Base-by-base conservation (phyloP, 2,888 invertebrate species). In the Eueremaeus valkanovi region DNA sequence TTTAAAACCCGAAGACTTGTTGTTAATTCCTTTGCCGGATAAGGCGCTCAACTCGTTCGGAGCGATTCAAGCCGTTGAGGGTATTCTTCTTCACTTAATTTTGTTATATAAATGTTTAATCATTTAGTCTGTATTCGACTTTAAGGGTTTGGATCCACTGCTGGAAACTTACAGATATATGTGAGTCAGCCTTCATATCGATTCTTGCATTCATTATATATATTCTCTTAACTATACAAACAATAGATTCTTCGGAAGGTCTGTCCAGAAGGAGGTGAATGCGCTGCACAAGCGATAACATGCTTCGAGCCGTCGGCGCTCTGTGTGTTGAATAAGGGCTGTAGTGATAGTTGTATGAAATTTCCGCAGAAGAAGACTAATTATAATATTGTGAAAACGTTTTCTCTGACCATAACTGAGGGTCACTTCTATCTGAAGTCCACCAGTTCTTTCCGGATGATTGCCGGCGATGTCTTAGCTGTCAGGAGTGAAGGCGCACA, bases 1-100 rank as follows among this genome's bases (percentile, higher is more conserved):
- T 16, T 42, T 75, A 24, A 75, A 75, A 61, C 8, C 45, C n/a
- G 68, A 49, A 9, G 75, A 75, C 9, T 72, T 75, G 51, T 33
- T 75, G 24, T 33, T 75, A 18, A 70, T 61, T 29, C 29, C 73
- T 3, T 18, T 75, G 13, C 36, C 73, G 0, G 24, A 24, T 0
- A 40, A 31, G n/a, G 36, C 36, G 6, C 1, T 75, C 3, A 24
- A 61, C 55, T 29, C 36, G 21, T 40, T 33, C 18, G 75, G 72
- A 21, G 33, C 76, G 9, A 73, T 77, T 24, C 73, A 73, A 18
- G 77, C 74, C 9, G 24, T 77, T 21, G 77, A 77, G 73, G 77
- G n/a, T n/a, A n/a, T n/a, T n/a, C n/a, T n/a, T n/a, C n/a, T n/a
- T n/a, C n/a, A n/a, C n/a, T n/a, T n/a, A n/a, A n/a, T n/a, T n/a